These are phyloP conservation scores for Ormyrus nitidulus DNA, from an alignment of 2,888 invertebrate genomes.

Conservation along the genomic window DNA sequence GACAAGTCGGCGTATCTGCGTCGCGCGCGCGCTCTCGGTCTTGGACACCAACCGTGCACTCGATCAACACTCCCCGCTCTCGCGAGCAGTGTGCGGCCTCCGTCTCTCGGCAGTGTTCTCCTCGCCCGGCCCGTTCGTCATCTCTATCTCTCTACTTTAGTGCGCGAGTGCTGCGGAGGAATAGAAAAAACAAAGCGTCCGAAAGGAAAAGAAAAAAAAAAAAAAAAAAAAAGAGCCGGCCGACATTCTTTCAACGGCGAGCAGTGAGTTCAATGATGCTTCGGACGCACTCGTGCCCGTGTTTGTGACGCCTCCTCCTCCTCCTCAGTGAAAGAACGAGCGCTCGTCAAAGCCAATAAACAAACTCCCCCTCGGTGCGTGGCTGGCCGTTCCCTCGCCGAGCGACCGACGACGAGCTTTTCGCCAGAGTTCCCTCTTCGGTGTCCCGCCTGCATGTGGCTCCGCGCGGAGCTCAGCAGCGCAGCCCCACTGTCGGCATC, in stretches of 20 bases:
- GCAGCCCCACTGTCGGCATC: neutral
- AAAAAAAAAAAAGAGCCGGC: slow-evolving; percentile 6
- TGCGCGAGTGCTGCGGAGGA: too few relatives aligned
- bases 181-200: too few relatives aligned
- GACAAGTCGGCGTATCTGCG: slow-evolving; percentile 63
- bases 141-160: too few relatives aligned
- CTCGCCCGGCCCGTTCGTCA: too few relatives aligned
- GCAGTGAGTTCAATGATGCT: slow-evolving; percentile 36
- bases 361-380: too few relatives aligned
- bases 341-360: neutral
- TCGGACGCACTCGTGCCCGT: slow-evolving; percentile 51
- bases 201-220: slow-evolving; percentile 16
- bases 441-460: slow-evolving; percentile 40
- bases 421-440: neutral
- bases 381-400: too few relatives aligned
- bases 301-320: slow-evolving; percentile 11
- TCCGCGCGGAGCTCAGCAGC: slow-evolving; percentile 12
- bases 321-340: slow-evolving; percentile 15
- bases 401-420: too few relatives aligned
- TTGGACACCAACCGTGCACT: too few relatives aligned
- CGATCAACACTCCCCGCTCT: neutral
- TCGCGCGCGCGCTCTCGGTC: slow-evolving; percentile 43
- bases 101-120: too few relatives aligned
- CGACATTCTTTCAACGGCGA: neutral
- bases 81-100: neutral